Evolutionary conservation across 2,797 vertebrate genomes (phyloP), one percentile per base, ranked within the genome.

Genomic region (Sylvilagus floridanus): DNA sequence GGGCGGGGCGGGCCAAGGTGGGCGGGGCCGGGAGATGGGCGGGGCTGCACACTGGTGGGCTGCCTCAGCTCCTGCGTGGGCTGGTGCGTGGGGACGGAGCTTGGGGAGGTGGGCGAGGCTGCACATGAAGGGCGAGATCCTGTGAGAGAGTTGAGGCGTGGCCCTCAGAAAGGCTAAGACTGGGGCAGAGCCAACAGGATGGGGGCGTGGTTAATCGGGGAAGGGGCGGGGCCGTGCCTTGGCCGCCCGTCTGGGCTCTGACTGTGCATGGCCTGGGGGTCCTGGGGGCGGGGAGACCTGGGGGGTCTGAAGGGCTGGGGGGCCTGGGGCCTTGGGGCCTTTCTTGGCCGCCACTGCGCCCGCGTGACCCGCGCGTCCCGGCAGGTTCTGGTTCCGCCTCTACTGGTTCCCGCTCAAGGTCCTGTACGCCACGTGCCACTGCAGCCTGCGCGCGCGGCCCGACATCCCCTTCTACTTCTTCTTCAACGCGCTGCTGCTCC

Each of bases 361-460:
- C 5, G 47, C 2, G 1, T 5, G 5, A 3, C 57, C 28, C 35
- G 3, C 73, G 11, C 32, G 11, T 0, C 0, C 7, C 11, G 1
- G 0, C 30, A 99, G 99, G 99, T 99, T 99, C 98, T 99, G 99
- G 99, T 99, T 99, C 98, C 99, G 99, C 10, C 99, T 99, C 88
- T 99, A 99, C 98, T 99, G 99, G 99, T 99, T 99, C 97, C 99
- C 99, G 0, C 99, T 99, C 28, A 99, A 99, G 98, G 99, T 99
- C 76, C 98, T 99, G 81, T 99, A 99, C 0, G 99, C 99, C 97
- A 99, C 99, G 0, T 99, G 98, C 92, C 98, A 99, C 98, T 99
- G 98, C 98, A 99, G 99, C 98, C 98, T 99, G 66, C 98, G 98
- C 96, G 91, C 95, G 0, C 99, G 99, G 60, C 99, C 99, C 2